These are phyloP conservation scores for Plebejus argus DNA, from an alignment of 2,888 invertebrate genomes.

Conservation along the genomic window DNA sequence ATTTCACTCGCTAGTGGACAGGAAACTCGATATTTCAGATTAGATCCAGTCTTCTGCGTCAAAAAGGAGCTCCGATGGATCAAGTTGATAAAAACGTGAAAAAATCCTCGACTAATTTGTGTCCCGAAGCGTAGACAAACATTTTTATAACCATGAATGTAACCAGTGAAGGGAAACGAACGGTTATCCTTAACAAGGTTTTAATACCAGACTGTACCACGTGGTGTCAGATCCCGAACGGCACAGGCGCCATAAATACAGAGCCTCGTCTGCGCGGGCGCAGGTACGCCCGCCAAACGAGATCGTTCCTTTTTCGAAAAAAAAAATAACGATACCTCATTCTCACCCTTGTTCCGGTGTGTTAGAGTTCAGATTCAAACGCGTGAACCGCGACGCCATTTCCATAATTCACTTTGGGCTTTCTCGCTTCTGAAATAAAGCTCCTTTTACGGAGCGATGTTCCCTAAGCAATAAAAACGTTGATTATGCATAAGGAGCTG, in stretches of 20 bases:
- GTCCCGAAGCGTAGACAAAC: conserved; percentile 43
- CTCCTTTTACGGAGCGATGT: conserved; percentile 68
- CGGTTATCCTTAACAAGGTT: conserved; percentile 74
- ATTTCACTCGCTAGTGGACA: not conserved
- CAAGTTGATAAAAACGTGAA: conserved; percentile 2
- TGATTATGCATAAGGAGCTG: conserved; percentile 34
- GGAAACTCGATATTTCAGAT: conserved; percentile 9
- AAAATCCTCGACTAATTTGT: conserved; percentile 39
- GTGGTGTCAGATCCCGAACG: conserved; percentile 53
- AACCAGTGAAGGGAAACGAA: conserved; percentile 68
- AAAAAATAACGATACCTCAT: conserved; percentile 48
- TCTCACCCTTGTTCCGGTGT: conserved; percentile 49
- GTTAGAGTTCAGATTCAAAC: conserved; percentile 48
- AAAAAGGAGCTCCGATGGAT: not conserved
- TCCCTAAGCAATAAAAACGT: conserved; percentile 43
- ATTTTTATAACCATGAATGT: conserved; percentile 37
- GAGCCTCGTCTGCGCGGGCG: conserved; percentile 73
- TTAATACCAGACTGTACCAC: conserved; percentile 64
- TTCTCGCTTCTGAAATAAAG: conserved; percentile 78
- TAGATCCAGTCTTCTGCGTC: not conserved
- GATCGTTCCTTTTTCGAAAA: conserved; percentile 72
- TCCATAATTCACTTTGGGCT: conserved; percentile 77
- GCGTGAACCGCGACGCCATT: conserved; percentile 49
- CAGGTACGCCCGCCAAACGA: conserved; percentile 80
- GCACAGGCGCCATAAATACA: conserved; percentile 79